Evolutionary conservation across 2,113 vertebrate species (phyloP), one percentile per base, ranked within the genome.

Genomic region (Atrichornis clamosus): DNA sequence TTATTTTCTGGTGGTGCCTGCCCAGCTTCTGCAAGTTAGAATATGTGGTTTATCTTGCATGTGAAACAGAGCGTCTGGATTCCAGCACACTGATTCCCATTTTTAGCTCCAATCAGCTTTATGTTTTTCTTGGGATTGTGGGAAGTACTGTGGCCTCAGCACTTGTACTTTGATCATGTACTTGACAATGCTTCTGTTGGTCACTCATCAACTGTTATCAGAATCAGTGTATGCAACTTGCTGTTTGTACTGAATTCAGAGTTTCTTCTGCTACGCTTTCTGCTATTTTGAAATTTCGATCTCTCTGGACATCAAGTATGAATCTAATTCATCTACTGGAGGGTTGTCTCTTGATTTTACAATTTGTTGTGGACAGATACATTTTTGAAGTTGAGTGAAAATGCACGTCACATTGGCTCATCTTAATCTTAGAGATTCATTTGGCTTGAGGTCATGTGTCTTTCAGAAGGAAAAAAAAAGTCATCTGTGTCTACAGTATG

Each of bases 281-380:
- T 81, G 41, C 60, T 84, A 6, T 72, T 86, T 56, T 2, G 1
- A 70, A 84, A 44, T 56, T 55, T 18, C 50, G 63, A 89, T 81
- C 42, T 27, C 56, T 93, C 64, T 91, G 83, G 93, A 84, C 69
- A 78, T 84, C 73, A 90, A 89, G 60, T 59, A n/a, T 30, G 81
- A 87, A 1, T 70, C 47, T 84, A 53, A 94, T 80, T 85, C 23
- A 55, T 95, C 33, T 86, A 23, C 59, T 88, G 46, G 17, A 63
- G 73, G 83, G 41, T 69, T 93, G 55, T 92, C 85, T 79, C 44
- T 79, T 69, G 59, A 67, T 88, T 92, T 93, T 89, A 47, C 42
- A 58, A 1, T 64, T 87, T 75, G 11, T 70, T 74, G 76, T 68
- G 77, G 68, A 64, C 89, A 81, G 26, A n/a, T 67, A 23, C 24